Evolutionary conservation across 2,797 vertebrate genomes (phyloP).

Genomic region (Meriones psammophilus): DNA sequence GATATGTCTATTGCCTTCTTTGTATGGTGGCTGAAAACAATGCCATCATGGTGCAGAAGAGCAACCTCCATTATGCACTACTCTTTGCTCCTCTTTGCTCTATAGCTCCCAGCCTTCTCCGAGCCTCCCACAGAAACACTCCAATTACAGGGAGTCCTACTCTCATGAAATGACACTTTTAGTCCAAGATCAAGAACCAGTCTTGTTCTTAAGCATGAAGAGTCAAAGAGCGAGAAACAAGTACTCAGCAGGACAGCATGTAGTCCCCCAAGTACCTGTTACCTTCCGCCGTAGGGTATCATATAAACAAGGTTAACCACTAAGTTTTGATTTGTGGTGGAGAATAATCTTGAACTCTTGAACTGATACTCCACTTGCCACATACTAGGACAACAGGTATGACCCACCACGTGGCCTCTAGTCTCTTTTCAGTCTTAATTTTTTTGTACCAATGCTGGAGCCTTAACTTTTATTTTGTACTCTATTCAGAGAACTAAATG

Average conservation of each 20-base stretch:
- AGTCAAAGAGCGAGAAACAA: constrained; percentile 24
- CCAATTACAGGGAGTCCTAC: neutral
- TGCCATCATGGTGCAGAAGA: neutral
- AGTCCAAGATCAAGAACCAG: neutral
- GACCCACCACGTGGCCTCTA: neutral
- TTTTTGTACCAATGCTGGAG: neutral
- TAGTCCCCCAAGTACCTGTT: neutral
- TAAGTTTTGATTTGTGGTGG: neutral
- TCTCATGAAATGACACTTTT: neutral
- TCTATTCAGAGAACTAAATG: neutral
- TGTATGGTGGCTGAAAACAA: constrained; percentile 3
- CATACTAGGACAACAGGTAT: neutral
- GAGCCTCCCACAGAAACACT: neutral
- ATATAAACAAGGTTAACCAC: neutral
- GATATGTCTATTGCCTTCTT: neutral
- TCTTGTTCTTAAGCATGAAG: neutral
- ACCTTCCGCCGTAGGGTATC: neutral
- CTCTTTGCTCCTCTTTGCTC: neutral
- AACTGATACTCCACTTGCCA: neutral
- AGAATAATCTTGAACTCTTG: neutral
- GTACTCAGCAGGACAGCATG: constrained; percentile 29
- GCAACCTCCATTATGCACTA: neutral
- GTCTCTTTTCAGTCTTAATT: neutral
- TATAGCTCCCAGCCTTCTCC: neutral
- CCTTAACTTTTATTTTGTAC: neutral